Evolutionary conservation across 2,113 vertebrate genomes (phyloP).

Genomic region (Galeopterus variegatus): DNA sequence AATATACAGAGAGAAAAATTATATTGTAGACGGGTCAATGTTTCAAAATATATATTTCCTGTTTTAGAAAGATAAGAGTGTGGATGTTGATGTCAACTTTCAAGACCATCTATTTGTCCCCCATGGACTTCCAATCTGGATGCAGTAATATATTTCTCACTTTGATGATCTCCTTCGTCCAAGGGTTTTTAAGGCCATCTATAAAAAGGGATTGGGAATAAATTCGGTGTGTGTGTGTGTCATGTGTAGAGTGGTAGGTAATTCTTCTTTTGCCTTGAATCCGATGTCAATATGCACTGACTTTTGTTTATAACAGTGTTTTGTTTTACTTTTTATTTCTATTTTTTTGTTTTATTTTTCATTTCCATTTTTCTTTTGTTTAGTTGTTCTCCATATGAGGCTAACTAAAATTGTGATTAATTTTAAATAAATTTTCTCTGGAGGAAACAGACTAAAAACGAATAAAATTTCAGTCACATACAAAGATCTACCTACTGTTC

Average conservation of each 20-base stretch:
- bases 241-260: not conserved
- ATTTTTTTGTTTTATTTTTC: not conserved
- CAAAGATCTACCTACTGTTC: not conserved
- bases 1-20: not conserved
- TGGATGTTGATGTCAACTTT: not conserved
- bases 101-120: not conserved
- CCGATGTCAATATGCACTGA: not conserved
- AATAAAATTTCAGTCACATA: not conserved
- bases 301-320: not conserved
- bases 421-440: not conserved
- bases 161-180: not conserved
- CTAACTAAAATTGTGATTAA: not conserved
- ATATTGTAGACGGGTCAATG: not conserved
- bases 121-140: not conserved
- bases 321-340: not conserved
- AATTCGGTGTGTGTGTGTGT: not conserved
- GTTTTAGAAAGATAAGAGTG: not conserved
- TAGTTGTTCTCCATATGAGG: not conserved
- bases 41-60: not conserved
- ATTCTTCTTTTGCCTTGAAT: not conserved
- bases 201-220: not conserved
- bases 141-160: not conserved
- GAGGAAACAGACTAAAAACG: not conserved
- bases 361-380: not conserved
- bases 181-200: not conserved